These are phyloP conservation scores for Elysia chlorotica DNA, from an alignment of 1,140 invertebrate genomes.

Conservation along the genomic window DNA sequence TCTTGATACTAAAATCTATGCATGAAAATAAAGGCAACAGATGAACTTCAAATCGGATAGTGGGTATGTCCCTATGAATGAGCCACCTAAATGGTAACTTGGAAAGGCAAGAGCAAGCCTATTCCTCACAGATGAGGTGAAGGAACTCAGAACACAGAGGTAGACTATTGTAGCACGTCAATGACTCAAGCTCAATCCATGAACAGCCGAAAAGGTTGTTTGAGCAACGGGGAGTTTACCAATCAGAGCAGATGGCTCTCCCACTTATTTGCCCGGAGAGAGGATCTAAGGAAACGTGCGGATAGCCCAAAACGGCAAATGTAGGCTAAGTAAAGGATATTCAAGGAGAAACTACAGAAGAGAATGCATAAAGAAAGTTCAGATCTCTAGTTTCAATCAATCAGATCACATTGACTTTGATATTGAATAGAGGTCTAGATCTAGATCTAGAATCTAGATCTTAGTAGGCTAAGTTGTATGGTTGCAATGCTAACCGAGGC, in stretches of 20 bases:
- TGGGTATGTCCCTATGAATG: constrained; percentile 1
- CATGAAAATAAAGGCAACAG: not conserved
- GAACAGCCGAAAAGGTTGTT: constrained; percentile 8
- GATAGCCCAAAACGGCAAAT: no score
- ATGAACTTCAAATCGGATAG: not conserved
- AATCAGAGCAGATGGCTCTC: not conserved
- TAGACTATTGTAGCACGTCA: constrained; percentile 1
- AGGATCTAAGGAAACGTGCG: constrained; percentile 6
- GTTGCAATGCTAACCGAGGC: no score
- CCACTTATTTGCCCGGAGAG: not conserved
- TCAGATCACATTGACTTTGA: no score
- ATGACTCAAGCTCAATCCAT: constrained; percentile 14
- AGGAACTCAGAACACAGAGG: not conserved
- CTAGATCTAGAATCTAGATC: no score
- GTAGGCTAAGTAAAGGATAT: no score
- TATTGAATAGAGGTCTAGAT: no score
- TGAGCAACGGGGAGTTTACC: not conserved
- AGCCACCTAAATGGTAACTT: not conserved
- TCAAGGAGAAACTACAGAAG: no score
- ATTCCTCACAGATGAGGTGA: not conserved
- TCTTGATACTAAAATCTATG: not conserved
- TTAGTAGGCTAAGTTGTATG: no score
- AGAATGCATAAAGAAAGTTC: no score
- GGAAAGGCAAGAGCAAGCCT: not conserved
- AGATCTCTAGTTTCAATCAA: no score